A percentile compares a stretch with the other conserved stretches of the same genome.
Evolutionary conservation across 2,797 vertebrate genomes (phyloP).

Genomic region (Sebastes nivosus): DNA sequence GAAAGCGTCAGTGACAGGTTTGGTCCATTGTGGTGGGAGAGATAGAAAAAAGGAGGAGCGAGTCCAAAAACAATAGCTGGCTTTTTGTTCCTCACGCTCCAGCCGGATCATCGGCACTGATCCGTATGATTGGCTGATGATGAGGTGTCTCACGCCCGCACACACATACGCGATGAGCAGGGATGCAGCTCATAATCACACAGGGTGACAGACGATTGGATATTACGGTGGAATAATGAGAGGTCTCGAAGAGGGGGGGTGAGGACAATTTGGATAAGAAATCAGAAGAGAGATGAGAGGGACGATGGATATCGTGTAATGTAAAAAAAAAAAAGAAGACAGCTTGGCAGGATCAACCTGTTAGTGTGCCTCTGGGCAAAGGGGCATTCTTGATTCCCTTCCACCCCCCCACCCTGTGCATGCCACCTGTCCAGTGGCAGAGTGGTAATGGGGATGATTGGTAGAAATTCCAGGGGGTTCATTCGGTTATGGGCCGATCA

Average conservation of each 20-base stretch:
- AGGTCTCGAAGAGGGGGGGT: neutral
- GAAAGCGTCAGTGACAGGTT: conserved; percentile 39
- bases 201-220: conserved; percentile 34
- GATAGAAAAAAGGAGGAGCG: conserved; percentile 30
- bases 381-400: neutral
- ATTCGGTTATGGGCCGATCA: neutral
- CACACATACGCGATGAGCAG: neutral
- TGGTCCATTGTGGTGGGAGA: conserved; percentile 30
- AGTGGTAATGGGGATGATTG: neutral
- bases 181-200: conserved; percentile 25
- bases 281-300: neutral
- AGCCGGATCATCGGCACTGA: conserved; percentile 58
- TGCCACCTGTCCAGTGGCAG: neutral
- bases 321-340: neutral
- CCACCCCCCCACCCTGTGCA: neutral
- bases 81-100: conserved; percentile 26
- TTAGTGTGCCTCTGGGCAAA: neutral
- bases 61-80: conserved; percentile 53
- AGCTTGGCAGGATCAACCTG: neutral
- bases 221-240: conserved; percentile 37
- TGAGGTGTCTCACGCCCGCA: conserved; percentile 29
- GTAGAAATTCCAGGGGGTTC: neutral
- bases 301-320: neutral
- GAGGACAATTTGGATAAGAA: neutral
- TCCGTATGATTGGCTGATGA: conserved; percentile 69